Percentiles rank a stretch among this genome's conserved stretches.
These are phyloP conservation scores for Monochamus saltuarius DNA, from an alignment of 1,140 invertebrate genomes.

Conservation along the genomic window DNA sequence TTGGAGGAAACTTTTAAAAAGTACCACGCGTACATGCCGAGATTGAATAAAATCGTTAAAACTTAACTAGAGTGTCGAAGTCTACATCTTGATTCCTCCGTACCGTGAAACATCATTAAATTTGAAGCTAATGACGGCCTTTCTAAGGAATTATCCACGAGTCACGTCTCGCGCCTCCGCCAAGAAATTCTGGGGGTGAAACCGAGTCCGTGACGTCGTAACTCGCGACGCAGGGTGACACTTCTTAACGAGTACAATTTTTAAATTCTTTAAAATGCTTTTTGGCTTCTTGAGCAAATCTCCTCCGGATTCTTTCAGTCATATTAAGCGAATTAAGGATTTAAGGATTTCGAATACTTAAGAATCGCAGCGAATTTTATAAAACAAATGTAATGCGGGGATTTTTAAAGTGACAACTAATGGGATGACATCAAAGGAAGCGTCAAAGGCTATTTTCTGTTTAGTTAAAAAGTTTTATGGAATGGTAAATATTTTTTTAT, in stretches of 20 bases:
- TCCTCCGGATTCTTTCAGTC: conserved; percentile 24
- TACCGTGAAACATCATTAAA: conserved; percentile 34
- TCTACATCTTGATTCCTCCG: conserved; percentile 28
- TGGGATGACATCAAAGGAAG: conserved; percentile 1
- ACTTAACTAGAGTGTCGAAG: conserved; percentile 32
- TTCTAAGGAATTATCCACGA: conserved; percentile 10
- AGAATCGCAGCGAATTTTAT: conserved; percentile 13
- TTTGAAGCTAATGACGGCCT: conserved; percentile 30
- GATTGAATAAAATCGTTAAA: conserved; percentile 31
- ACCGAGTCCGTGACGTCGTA: conserved; percentile 10
- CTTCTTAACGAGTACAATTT: conserved; percentile 27
- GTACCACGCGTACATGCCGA: background rate
- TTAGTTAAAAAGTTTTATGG: too few species aligned
- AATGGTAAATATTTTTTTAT: too few species aligned
- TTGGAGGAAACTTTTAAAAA: too few species aligned
- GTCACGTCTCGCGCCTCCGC: conserved; percentile 13
- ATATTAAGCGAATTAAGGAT: conserved; percentile 38
- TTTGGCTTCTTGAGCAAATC: conserved; percentile 37
- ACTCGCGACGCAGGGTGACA: conserved; percentile 4
- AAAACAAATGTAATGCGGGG: conserved; percentile 20
- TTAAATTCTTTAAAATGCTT: conserved; percentile 36
- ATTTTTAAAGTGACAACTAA: conserved; percentile 19
- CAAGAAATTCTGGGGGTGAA: background rate
- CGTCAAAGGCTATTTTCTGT: too few species aligned
- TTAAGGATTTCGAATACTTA: conserved; percentile 16